These are phyloP conservation scores for Poeciliopsis turrubarensis DNA, from an alignment of 2,113 vertebrate species.

Conservation along the genomic window DNA sequence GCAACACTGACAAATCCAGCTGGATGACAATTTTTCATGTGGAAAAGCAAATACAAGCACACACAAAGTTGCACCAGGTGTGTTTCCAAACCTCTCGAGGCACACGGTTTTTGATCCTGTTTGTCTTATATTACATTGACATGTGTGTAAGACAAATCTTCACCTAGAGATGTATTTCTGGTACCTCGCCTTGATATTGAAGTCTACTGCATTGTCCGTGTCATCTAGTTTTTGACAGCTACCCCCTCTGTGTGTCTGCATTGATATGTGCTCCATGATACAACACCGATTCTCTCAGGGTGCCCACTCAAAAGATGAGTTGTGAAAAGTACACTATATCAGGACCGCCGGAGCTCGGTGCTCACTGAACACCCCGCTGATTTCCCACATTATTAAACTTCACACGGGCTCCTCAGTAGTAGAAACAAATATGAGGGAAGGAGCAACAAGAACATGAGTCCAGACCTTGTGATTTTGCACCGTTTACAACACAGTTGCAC, in stretches of 20 bases:
- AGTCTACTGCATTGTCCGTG: slow-evolving; percentile 24
- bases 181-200: slow-evolving; percentile 35
- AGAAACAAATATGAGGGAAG: slow-evolving; percentile 52
- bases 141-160: slow-evolving; percentile 32
- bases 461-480: slow-evolving; percentile 1
- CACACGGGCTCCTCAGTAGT: slow-evolving; percentile 50
- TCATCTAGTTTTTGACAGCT: slow-evolving; percentile 29
- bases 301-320: slow-evolving; percentile 54
- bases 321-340: slow-evolving; percentile 57
- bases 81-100: slow-evolving; percentile 27
- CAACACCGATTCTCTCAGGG: slow-evolving; percentile 48
- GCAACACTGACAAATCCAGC: neutral
- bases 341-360: slow-evolving; percentile 27
- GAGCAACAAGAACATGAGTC: slow-evolving; percentile 39
- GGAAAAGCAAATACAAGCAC: slow-evolving; percentile 8
- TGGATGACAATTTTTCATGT: slow-evolving; percentile 26
- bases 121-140: slow-evolving; percentile 22
- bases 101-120: slow-evolving; percentile 20
- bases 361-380: slow-evolving; percentile 50
- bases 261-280: slow-evolving; percentile 52
- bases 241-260: slow-evolving; percentile 23
- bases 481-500: neutral
- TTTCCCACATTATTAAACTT: slow-evolving; percentile 63
- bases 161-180: slow-evolving; percentile 31
- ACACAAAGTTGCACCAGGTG: slow-evolving; percentile 35